phyloP scores from a whole-genome alignment of 92 coral and sea anemone species.

The Muricea muricata region DNA sequence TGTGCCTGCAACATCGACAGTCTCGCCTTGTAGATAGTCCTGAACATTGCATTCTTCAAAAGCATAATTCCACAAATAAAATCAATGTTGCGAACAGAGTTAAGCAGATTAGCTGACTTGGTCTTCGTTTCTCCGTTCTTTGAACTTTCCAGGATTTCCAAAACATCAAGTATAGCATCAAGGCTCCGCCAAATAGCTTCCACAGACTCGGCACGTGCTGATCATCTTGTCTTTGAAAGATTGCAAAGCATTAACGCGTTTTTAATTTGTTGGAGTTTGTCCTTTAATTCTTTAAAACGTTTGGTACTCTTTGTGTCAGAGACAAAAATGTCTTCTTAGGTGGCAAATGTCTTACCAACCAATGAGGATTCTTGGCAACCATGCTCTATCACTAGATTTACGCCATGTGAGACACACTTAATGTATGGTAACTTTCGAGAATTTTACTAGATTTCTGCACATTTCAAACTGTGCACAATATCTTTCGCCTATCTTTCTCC shows the following conservation, averaged over 20 bases:
- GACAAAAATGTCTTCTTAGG: background rate
- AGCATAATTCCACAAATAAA: conserved; percentile 24
- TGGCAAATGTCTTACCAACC: conserved; percentile 8
- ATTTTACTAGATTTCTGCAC: background rate
- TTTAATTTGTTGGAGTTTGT: conserved; percentile 13
- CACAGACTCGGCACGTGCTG: conserved; percentile 27
- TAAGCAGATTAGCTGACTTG: conserved; percentile 20
- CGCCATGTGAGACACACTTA: conserved; percentile 22
- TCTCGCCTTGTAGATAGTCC: conserved; percentile 1
- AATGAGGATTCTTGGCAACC: background rate
- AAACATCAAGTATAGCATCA: conserved; percentile 17
- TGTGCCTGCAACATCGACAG: background rate
- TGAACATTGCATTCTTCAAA: conserved; percentile 28
- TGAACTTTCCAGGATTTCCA: background rate
- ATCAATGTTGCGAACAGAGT: conserved; percentile 11
- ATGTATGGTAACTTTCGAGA: conserved; percentile 5
- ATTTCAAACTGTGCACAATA: conserved; percentile 21
- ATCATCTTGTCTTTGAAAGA: conserved; percentile 26
- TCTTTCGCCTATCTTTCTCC: conserved; percentile 16
- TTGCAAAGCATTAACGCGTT: conserved; percentile 5
- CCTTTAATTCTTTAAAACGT: background rate
- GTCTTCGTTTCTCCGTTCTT: conserved; percentile 30
- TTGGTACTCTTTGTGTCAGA: conserved; percentile 6
- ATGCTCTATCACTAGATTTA: conserved; percentile 10
- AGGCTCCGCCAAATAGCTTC: conserved; percentile 23